Conservation (phyloP, 2,797 vertebrate species). For the Falco rusticolus region DNA sequence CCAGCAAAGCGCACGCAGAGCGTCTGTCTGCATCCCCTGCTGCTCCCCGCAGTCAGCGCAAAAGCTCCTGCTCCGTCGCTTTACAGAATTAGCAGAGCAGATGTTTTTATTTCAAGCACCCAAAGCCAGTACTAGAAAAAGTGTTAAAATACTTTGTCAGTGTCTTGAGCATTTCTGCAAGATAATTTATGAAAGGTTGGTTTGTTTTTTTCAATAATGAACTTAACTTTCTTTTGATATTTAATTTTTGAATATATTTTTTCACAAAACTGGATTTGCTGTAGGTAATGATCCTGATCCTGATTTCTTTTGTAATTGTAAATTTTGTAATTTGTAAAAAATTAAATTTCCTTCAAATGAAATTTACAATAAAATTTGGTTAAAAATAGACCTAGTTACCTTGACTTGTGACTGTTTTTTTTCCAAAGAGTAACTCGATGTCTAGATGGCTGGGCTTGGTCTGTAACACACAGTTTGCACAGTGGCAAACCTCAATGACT, state of each 20-base stretch:
- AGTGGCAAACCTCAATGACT: neutral
- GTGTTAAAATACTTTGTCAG: neutral
- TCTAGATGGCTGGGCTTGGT: neutral
- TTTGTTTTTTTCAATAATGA: neutral
- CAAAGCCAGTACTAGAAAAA: neutral
- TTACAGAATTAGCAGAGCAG: neutral
- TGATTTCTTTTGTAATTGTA: slow-evolving; percentile 56
- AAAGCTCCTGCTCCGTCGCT: neutral
- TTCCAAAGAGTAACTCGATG: neutral
- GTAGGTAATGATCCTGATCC: slow-evolving; percentile 1
- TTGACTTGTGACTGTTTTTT: neutral
- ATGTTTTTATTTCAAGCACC: neutral
- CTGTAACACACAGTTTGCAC: neutral
- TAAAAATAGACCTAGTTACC: neutral
- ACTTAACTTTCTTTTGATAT: slow-evolving; percentile 68
- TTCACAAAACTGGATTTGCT: slow-evolving; percentile 56
- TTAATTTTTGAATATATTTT: slow-evolving; percentile 73
- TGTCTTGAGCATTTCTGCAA: slow-evolving; percentile 55
- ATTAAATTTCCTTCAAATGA: neutral
- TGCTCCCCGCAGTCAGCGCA: neutral
- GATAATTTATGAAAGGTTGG: slow-evolving; percentile 54
- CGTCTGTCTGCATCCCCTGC: neutral
- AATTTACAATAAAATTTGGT: slow-evolving; percentile 47
- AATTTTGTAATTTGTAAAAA: slow-evolving; percentile 60
- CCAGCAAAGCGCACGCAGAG: neutral